phyloP scores from a whole-genome alignment of 2,888 invertebrate genomes.

The Oxycera nigricornis region DNA sequence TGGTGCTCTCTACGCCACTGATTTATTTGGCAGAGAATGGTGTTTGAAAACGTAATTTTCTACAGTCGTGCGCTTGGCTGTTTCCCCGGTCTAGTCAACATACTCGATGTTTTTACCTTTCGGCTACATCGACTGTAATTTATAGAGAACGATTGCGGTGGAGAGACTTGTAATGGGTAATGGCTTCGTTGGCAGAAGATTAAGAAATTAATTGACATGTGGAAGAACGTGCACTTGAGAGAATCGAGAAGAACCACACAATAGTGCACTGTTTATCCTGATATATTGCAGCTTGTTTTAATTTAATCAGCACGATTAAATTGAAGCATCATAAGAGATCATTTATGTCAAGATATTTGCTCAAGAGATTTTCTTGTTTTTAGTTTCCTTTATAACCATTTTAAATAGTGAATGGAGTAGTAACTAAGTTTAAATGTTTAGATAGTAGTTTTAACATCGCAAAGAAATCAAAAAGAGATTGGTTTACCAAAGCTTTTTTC shows the following conservation, averaged over 20 bases:
- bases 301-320: no score
- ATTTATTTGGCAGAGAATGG: not conserved
- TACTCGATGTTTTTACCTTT: not conserved
- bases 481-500: no score
- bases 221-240: not conserved
- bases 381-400: no score
- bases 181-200: constrained; percentile 6
- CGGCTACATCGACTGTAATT: constrained; percentile 4
- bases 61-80: not conserved
- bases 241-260: not conserved
- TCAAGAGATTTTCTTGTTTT: no score
- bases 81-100: not conserved
- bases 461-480: no score
- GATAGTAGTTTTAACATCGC: no score
- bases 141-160: constrained; percentile 25
- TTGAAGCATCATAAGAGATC: no score
- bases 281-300: not conserved
- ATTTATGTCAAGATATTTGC: no score
- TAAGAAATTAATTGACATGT: constrained; percentile 38
- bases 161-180: constrained; percentile 19
- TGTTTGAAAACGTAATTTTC: not conserved
- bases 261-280: not conserved
- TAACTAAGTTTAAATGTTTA: no score
- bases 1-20: not conserved
- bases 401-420: no score